These are phyloP conservation scores for Athetis lepigone DNA, from an alignment of 2,888 invertebrate species.

Conservation along the genomic window DNA sequence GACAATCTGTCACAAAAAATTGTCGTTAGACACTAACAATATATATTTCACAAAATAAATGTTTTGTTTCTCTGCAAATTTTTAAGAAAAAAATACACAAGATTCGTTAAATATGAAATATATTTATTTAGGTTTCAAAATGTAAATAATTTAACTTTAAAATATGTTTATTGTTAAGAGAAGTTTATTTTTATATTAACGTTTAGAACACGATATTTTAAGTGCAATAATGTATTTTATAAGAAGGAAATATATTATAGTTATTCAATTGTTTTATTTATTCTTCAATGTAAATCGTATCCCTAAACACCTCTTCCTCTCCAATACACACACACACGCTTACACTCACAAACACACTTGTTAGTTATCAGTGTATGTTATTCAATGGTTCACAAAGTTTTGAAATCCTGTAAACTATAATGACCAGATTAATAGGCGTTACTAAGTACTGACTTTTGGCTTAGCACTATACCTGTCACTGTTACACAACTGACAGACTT, in stretches of 20 bases:
- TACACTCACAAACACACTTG: too few species aligned
- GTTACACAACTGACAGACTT: too few species aligned
- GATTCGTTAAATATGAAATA: slow-evolving; percentile 39
- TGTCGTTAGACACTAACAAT: not conserved
- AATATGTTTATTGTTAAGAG: slow-evolving; percentile 55
- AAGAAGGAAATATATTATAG: slow-evolving; percentile 68
- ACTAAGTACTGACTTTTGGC: too few species aligned
- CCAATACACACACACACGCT: too few species aligned
- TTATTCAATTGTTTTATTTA: slow-evolving; percentile 63
- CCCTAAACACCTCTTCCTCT: too few species aligned
- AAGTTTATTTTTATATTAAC: slow-evolving; percentile 70
- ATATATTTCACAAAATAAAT: not conserved
- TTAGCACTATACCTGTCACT: too few species aligned
- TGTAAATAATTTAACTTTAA: slow-evolving; percentile 58
- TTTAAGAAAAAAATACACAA: slow-evolving; percentile 3
- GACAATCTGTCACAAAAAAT: not conserved
- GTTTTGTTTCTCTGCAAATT: not conserved
- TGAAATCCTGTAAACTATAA: too few species aligned
- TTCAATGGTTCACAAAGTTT: too few species aligned
- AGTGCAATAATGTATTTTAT: slow-evolving; percentile 80
- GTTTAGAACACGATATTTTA: slow-evolving; percentile 69
- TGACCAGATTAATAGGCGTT: too few species aligned
- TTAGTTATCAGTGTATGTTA: too few species aligned
- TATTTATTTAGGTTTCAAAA: slow-evolving; percentile 49
- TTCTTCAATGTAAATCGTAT: not conserved